Conservation (phyloP, 2,888 invertebrate genomes). For the Sympetrum striolatum region DNA sequence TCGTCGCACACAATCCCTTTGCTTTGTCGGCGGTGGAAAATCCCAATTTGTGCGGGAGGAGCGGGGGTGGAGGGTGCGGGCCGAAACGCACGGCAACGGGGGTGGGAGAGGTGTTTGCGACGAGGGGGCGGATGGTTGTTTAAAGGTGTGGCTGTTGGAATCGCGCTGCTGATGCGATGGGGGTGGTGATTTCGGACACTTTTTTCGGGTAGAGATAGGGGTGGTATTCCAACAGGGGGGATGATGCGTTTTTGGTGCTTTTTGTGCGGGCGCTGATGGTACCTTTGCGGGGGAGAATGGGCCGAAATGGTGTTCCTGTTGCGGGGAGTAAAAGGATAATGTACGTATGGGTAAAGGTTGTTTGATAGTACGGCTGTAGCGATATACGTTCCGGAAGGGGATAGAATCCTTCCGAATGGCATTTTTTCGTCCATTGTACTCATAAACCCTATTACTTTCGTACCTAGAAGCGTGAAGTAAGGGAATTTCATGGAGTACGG, state of each 20-base stretch:
- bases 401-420: not conserved
- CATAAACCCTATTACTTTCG: not conserved
- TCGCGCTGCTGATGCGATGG: not conserved
- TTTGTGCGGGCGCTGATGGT: not conserved
- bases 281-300: not conserved
- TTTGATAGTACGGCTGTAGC: not conserved
- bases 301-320: not conserved
- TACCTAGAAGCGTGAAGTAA: too few relatives aligned
- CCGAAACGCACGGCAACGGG: not conserved
- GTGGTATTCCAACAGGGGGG: not conserved
- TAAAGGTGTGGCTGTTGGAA: not conserved
- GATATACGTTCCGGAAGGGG: not conserved
- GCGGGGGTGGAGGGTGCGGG: not conserved
- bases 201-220: not conserved
- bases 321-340: not conserved
- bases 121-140: not conserved
- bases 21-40: not conserved
- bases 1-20: conserved; percentile 26
- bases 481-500: too few relatives aligned
- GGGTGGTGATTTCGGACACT: not conserved
- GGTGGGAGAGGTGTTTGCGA: not conserved
- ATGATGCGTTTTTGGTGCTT: not conserved
- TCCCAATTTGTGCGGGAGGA: not conserved
- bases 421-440: too few relatives aligned
- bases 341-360: not conserved